Evolutionary conservation across 2,888 invertebrate species (phyloP), one percentile per base, ranked within the genome.

Genomic region (Epinotia nisella): DNA sequence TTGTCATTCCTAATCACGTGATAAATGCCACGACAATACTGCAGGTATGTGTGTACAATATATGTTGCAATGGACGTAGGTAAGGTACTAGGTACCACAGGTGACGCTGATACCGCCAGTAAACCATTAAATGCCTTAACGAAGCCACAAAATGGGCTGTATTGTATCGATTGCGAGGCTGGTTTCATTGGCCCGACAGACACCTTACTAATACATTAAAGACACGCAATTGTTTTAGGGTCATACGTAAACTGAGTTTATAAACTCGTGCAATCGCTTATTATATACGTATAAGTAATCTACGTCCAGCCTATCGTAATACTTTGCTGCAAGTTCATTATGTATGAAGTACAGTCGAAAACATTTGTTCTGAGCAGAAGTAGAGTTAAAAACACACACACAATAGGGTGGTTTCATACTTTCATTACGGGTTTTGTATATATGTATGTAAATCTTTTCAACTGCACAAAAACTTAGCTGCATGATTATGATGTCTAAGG

Each of bases 131-230:
- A 56, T 62, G 61, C 21, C 61, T 61, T 68, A 67, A 62, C 58
- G 61, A 68, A 72, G 61, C 55, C 72, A 71, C 60, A 68, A 67
- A 35, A 72, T 39, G 39, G 60, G 41, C 61, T 60, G n/a, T 41
- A 35, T 5, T 49, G 13, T 24, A 69, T 61, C 53, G 66, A 66
- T 66, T 66, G 41, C 55, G 55, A 53, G 35, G n/a, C 66, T n/a
- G 66, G 55, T 66, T 66, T 66, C 55, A 55, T 55, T 53, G 35
- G 19, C 11, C 17, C 19, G 61, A 45, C 62, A 11, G 61, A 45
- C 62, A 11, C 17, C 39, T 39, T 39, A 55, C 55, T 19, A 19
- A 55, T 56, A 41, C n/a, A 41, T 41, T 65, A 15, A 21, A 55
- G 17, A 41, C 66, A 66, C 19, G 55, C 41, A 39, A 41, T 41